Percentiles rank a stretch among this genome's conserved stretches.
Conservation (phyloP, 2,797 vertebrate genomes). For the Microctenopoma stevenorrisi region DNA sequence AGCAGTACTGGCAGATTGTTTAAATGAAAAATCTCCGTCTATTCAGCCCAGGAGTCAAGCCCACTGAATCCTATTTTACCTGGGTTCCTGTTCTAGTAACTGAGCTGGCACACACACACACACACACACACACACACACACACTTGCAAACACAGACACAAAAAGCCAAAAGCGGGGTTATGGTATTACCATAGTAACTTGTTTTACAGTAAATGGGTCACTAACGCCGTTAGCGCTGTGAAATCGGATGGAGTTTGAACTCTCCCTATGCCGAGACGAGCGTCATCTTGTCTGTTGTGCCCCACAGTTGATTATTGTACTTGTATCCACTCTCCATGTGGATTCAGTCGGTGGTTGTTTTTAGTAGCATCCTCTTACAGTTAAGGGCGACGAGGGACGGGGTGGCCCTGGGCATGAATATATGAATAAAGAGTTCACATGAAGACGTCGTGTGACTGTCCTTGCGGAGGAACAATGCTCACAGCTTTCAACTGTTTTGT, state of each 20-base stretch:
- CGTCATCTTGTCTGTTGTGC: conserved; percentile 58
- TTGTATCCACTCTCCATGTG: conserved; percentile 38
- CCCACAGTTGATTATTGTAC: conserved; percentile 45
- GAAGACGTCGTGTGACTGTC: conserved; percentile 46
- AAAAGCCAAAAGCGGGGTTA: conserved; percentile 53
- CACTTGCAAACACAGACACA: conserved; percentile 26
- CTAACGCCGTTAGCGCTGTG: conserved; percentile 58
- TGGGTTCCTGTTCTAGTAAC: conserved; percentile 66
- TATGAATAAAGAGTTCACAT: conserved; percentile 67
- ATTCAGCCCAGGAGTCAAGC: conserved; percentile 64
- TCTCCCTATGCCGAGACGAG: conserved; percentile 61
- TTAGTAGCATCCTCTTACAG: conserved; percentile 71
- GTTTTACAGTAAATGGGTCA: conserved; percentile 64
- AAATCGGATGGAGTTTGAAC: conserved; percentile 47
- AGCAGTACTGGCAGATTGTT: conserved; percentile 66
- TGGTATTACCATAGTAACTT: conserved; percentile 53
- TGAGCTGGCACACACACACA: conserved; percentile 40
- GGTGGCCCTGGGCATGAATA: conserved; percentile 67
- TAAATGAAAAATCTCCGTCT: conserved; percentile 73
- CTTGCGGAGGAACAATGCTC: conserved; percentile 34
- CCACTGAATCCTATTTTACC: conserved; percentile 68
- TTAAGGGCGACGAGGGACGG: conserved; percentile 62
- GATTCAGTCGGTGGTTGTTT: conserved; percentile 58
- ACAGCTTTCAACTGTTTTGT: conserved; percentile 29
- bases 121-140: conserved; percentile 15